Conservation (phyloP, 37 sponge, comb jelly and placozoan genomes). For the Bolinopsis microptera region DNA sequence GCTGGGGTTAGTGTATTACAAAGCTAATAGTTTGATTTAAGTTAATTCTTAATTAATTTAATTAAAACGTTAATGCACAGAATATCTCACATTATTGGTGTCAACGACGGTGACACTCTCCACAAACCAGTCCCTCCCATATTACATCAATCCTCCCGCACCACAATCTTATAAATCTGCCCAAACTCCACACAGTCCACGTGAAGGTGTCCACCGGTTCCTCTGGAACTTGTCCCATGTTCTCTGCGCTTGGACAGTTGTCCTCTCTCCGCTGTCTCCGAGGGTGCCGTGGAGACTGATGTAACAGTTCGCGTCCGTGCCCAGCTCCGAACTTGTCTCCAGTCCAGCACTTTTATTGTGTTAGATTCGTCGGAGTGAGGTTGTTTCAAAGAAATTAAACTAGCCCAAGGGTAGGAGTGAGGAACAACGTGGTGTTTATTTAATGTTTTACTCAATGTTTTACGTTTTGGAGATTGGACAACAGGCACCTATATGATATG, state of each 20-base stretch:
- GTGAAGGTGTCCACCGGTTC: constrained; percentile 64
- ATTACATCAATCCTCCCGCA: constrained; percentile 49
- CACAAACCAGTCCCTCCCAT: constrained; percentile 59
- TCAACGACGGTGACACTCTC: background rate
- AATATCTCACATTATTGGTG: background rate
- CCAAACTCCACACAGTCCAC: constrained; percentile 61
- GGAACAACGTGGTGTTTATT: too few relatives aligned
- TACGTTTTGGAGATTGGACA: too few relatives aligned
- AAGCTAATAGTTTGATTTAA: too few relatives aligned
- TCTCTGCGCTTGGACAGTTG: background rate
- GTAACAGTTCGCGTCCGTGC: constrained; percentile 75
- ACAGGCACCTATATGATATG: too few relatives aligned
- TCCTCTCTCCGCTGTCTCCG: constrained; percentile 61
- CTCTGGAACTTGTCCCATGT: constrained; percentile 63
- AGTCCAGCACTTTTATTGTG: constrained; percentile 70
- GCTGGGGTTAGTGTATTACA: too few relatives aligned
- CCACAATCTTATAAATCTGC: constrained; percentile 15
- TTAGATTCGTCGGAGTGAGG: constrained; percentile 50
- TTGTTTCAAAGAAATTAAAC: too few relatives aligned
- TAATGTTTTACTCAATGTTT: too few relatives aligned
- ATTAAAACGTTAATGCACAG: too few relatives aligned
- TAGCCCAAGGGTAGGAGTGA: too few relatives aligned
- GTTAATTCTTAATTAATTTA: too few relatives aligned
- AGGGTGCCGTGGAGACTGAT: constrained; percentile 22
- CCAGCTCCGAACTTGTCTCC: constrained; percentile 80